Evolutionary conservation across 2,797 vertebrate genomes (phyloP), one percentile per base, ranked within the genome.

Genomic region (Chloroceryle inda): DNA sequence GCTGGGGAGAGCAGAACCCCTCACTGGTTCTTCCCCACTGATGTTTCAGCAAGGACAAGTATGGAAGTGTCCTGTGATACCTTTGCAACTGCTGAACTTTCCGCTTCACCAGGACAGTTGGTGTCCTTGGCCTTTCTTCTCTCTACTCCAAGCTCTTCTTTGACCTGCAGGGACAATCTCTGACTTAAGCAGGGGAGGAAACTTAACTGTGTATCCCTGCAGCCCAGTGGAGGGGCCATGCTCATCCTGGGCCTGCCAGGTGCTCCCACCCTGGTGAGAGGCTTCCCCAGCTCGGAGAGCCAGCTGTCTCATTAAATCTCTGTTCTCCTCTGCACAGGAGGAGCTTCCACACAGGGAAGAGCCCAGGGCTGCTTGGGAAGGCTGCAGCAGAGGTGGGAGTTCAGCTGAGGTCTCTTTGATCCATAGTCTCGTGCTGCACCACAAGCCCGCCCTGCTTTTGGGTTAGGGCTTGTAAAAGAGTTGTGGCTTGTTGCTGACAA

Each of bases 391-490:
- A 75, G 37, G 14, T 85, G 66, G 66, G 58, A 90, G 71, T 79
- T 92, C 83, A 84, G 53, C 62, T 66, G 38, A 92, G 74, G 29
- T 62, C 55, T 78, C 69, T 87, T 58, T 81, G 71, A 66, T 90
- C 64, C 3, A 0, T 56, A 68, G 40, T 17, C 52, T 83, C 6
- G 1, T 73, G 47, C 50, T 88, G 44, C 17, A 49, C 44, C 44
- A 78, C 20, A 38, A 75, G 38, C 47, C 74, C 2, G 0, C 49
- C 56, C 52, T 76, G 64, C 29, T 92, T 26, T 76, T 84, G 58
- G 27, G 35, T 82, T 79, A 56, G 19, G 31, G 47, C 50, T 94
- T 88, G 68, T 90, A 71, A 86, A 86, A 76, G 64, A 11, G 35
- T 40, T 81, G 35, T 63, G 76, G 50, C 80, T 91, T 91, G 55